These are phyloP conservation scores for Lineus longissimus DNA, from an alignment of 1,140 invertebrate species.

Conservation along the genomic window DNA sequence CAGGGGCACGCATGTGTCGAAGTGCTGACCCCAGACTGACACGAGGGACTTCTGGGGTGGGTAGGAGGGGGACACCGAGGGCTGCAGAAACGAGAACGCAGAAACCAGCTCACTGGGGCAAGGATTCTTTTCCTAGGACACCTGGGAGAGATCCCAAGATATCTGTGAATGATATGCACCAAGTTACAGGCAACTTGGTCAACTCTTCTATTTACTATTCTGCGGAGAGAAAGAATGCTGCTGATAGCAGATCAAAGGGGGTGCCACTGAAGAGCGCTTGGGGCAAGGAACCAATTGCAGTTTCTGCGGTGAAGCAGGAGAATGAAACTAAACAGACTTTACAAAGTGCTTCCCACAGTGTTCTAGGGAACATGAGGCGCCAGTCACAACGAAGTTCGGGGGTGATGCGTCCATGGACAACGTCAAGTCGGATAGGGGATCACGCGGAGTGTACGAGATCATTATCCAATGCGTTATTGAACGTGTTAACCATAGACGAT, in stretches of 20 bases:
- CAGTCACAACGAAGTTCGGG: not conserved
- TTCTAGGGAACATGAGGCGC: not conserved
- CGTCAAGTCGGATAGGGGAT: constrained; percentile 11
- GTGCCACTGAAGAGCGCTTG: constrained; percentile 12
- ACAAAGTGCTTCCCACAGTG: not conserved
- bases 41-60: no score
- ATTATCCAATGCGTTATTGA: constrained; percentile 32
- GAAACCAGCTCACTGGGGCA: no score
- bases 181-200: constrained; percentile 19
- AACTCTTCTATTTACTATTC: constrained; percentile 25
- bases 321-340: constrained; percentile 15
- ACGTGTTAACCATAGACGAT: constrained; percentile 39
- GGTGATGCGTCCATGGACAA: not conserved
- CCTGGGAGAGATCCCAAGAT: no score
- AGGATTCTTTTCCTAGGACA: no score
- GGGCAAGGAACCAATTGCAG: not conserved
- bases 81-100: no score
- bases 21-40: no score
- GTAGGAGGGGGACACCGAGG: no score
- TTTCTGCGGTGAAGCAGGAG: constrained; percentile 6
- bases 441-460: constrained; percentile 13
- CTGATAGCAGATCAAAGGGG: constrained; percentile 11
- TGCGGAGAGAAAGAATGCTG: constrained; percentile 15
- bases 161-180: constrained; percentile 7
- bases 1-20: no score